phyloP scores from a whole-genome alignment of 2,797 vertebrate genomes.

The Myiotriccus ornatus region DNA sequence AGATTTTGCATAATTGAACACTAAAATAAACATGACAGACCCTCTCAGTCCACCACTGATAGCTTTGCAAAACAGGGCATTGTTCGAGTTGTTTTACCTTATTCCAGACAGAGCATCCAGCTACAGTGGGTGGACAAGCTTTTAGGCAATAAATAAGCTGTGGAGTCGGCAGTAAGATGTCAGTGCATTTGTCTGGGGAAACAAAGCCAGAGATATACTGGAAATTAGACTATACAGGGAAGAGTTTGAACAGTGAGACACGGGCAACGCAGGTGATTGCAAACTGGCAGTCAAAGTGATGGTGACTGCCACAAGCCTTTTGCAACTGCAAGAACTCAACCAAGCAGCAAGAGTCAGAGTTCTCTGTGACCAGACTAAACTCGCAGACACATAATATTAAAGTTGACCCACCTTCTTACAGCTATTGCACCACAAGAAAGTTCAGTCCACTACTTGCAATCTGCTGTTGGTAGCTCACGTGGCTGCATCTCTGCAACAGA shows the following conservation, averaged over 20 bases:
- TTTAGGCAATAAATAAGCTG: background rate
- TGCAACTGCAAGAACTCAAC: background rate
- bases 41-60: background rate
- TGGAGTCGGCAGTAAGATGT: background rate
- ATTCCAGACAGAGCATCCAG: background rate
- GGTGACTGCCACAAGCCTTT: background rate
- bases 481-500: background rate
- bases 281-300: background rate
- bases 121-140: background rate
- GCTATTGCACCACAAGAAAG: background rate
- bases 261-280: accelerated
- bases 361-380: background rate
- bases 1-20: background rate
- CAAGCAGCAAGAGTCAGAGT: background rate
- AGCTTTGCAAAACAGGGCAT: background rate
- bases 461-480: background rate
- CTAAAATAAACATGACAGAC: background rate
- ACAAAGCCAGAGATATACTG: background rate
- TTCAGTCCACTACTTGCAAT: background rate
- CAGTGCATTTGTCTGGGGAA: background rate
- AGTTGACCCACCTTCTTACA: background rate
- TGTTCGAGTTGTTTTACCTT: background rate
- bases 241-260: background rate
- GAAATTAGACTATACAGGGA: background rate
- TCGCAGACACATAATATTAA: background rate